A percentile compares a stretch with the other conserved stretches of the same genome.
phyloP scores from a whole-genome alignment of 1,140 invertebrate species.

The Ceratosolen solmsi region DNA sequence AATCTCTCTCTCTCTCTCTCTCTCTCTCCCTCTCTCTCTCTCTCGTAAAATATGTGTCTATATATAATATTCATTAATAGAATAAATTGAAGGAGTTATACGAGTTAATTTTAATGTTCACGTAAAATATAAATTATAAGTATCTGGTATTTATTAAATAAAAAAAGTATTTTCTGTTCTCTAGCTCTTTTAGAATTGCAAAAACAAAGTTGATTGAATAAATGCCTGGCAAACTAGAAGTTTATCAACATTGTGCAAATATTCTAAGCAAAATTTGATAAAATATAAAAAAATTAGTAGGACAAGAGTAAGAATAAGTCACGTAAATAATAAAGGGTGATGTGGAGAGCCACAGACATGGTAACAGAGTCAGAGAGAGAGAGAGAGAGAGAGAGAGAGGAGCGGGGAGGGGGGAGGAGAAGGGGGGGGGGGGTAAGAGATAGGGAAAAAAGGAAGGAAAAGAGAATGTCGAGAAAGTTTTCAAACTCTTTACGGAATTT shows the following conservation, averaged over 20 bases:
- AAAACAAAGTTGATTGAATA: not conserved
- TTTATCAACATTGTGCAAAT: not conserved
- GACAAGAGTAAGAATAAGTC: slow-evolving; percentile 15
- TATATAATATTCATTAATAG: no score
- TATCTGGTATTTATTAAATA: no score
- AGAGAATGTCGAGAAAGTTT: slow-evolving; percentile 37
- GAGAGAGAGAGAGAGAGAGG: not conserved
- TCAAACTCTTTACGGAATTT: slow-evolving; percentile 43
- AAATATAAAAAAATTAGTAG: not conserved
- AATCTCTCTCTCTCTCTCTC: no score
- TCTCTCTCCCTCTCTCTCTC: no score
- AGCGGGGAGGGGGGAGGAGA: not conserved
- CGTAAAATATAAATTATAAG: no score
- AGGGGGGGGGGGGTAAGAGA: not conserved
- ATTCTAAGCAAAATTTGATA: not conserved
- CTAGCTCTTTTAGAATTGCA: no score
- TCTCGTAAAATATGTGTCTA: no score
- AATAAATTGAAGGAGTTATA: no score
- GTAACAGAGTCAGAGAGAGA: not conserved
- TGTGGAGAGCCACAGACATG: not conserved
- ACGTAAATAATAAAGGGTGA: not conserved
- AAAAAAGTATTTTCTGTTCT: no score
- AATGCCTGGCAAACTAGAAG: not conserved
- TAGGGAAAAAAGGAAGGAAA: not conserved
- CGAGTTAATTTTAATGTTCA: no score